Base-by-base conservation (phyloP, 2,797 vertebrate species). In the Synaphobranchus kaupii region DNA sequence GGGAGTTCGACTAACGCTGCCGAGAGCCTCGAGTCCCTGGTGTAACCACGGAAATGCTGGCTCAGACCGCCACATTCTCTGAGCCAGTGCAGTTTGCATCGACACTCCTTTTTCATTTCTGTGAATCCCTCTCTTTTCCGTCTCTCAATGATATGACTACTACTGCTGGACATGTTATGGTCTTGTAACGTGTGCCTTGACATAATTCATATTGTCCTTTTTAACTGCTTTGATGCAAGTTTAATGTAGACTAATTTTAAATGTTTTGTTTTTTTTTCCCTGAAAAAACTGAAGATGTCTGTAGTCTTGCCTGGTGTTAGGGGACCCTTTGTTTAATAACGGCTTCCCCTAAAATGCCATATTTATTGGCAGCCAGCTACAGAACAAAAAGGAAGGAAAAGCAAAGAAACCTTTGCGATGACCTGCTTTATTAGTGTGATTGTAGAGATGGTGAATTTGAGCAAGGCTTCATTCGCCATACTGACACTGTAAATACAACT, bases 1-100 rank as follows among this genome's bases (percentile, higher is more conserved):
- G 94, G 94, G 3, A 97, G 96, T 7, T 94, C 95, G 13, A 96
- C 95, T 89, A 93, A 93, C 39, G 92, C 93, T 28, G 95, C 97
- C 0, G 98, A 98, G 95, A 99, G 98, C 93, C 96, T 99, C 84
- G 97, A 99, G 88, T 98, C 98, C 84, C 96, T 99, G 90, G 98
- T 99, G 93, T 99, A 96, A 95, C 87, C 89, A 92, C 88, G 89
- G 91, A 90, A 88, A 44, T 82, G 60, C 17, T 68, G 28, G 17
- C 31, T 86, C n/a, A 54, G 63, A 39, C 83, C 52, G 47, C 60
- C 48, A 25, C 31, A 7, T 73, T 44, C 63, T 44, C 58, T 39
- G 47, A 81, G 52, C 66, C 39, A 54, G 48, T 50, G 9, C 78
- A 34, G 9, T 39, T 22, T 71, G 22, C 31, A 44, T 34, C 44